Evolutionary conservation across 1,140 invertebrate genomes (phyloP), one percentile per base, ranked within the genome.

Genomic region (Cotesia vestalis): DNA sequence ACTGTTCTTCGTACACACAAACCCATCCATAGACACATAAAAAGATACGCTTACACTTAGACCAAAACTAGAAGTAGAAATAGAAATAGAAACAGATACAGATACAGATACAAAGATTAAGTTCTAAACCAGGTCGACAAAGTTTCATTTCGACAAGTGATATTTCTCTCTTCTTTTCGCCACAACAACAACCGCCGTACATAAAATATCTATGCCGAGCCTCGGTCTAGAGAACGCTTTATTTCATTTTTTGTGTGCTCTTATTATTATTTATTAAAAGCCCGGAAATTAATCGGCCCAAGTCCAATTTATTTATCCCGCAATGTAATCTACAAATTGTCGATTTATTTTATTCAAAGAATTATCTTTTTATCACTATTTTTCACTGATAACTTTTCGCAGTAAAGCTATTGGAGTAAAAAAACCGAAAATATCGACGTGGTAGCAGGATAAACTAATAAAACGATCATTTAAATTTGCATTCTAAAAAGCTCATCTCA

Each of bases 271-370:
- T 20, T 57, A 57, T 57, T 57, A 20, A 57, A 57, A 14, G 53
- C 4, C 53, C 53, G 53, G 14, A 57, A 57, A 57, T 57, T 57
- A 57, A 57, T 57, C 53, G 53, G 53, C 12, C 53, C 53, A 20
- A 20, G n/a, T 57, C 53, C n/a, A 14, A 20, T 5, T 57, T 57
- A 57, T 57, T 57, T 57, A 17, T 57, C 12, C 53, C n/a, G 27
- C 27, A 27, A 1, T 27, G 1, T 27, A 27, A 27, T 27, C 27
- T 27, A 57, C 53, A 17, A 57, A 57, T 2, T 57, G 9, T 5
- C 53, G 20, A 8, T 6, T 5, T 9, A 46, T 8, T 46, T 46
- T 46, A 46, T 46, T 46, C 2, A 6, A 6, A 46, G 27, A 27
- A 27, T 27, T 11, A 52, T 52, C n/a, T n/a, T 52, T n/a, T 52